Evolutionary conservation across 2,888 invertebrate genomes (phyloP), one percentile per base, ranked within the genome.

Genomic region (Herminia tarsipennalis): DNA sequence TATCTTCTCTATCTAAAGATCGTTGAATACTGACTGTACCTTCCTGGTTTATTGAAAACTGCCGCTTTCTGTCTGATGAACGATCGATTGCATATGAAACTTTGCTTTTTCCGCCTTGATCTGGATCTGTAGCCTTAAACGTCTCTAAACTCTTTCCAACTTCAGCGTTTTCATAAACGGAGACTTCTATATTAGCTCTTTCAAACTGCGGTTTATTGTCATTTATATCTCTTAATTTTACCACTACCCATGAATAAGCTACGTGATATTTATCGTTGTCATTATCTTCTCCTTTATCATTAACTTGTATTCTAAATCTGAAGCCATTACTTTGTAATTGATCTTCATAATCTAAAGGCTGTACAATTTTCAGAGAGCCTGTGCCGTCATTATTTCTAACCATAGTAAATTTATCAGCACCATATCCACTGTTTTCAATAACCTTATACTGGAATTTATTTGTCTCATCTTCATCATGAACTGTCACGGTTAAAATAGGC

Each of bases 201-300:
- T 98, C 98, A 81, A 98, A 98, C 75, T 96, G 96, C 3, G 99
- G 99, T 82, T 97, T 97, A 92, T 99, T 99, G 93, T 99, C 99
- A 92, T 99, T 99, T 67, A 97, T 97, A 83, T 99, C 99, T 50
- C 97, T 94, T 49, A 99, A 92, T 76, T 96, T 96, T 18, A 98
- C 97, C 54, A 96, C 96, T 44, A 98, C 98, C 96, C 97, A 98
- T 1, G 98, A 98, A 86, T 97, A 97, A 51, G 98, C 98, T 57
- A 98, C 97, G 89, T 98, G 98, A 80, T 98, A 97, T 83, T 98
- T 98, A 85, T 99, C 99, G 86, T 97, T 97, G 88, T 97, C 97
- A 77, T 97, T 97, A 78, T 98, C 97, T 90, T 98, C 98, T 17
- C 97, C 98, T 93, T 97, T 97, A 80, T 98, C 97, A 75, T 97